Conservation (phyloP, 2,113 vertebrate species). For the Periophthalmodon schlosseri region DNA sequence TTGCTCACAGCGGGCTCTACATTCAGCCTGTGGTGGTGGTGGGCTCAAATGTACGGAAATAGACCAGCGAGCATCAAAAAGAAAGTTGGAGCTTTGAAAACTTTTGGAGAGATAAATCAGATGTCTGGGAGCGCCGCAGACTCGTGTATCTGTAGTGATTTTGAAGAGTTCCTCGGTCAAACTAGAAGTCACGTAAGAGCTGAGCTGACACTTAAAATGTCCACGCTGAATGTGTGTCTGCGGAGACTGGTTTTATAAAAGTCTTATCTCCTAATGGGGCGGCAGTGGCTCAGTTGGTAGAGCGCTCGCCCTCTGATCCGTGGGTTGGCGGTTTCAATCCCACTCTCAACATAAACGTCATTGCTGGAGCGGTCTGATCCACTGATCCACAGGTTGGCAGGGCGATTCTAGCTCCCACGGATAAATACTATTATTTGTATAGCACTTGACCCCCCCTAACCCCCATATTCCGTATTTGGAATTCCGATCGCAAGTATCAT, state of each 20-base stretch:
- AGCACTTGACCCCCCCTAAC: too few species aligned
- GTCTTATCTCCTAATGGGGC: not conserved
- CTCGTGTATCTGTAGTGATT: not conserved
- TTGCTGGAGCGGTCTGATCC: too few species aligned
- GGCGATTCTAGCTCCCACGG: too few species aligned
- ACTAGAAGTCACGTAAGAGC: not conserved
- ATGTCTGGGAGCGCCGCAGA: not conserved
- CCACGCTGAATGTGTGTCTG: not conserved
- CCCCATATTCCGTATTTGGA: too few species aligned
- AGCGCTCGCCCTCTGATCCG: too few species aligned
- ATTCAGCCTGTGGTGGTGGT: slow-evolving; percentile 14
- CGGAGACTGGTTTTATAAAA: not conserved
- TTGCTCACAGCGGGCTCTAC: slow-evolving; percentile 36
- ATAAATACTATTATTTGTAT: too few species aligned
- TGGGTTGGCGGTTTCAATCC: too few species aligned
- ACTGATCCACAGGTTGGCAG: too few species aligned
- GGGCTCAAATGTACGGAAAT: slow-evolving; percentile 15
- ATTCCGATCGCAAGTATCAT: too few species aligned
- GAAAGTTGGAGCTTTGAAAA: slow-evolving; percentile 16
- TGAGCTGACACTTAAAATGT: not conserved
- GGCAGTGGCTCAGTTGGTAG: too few species aligned
- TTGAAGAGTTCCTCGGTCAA: not conserved
- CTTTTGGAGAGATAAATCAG: not conserved
- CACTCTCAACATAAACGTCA: too few species aligned
- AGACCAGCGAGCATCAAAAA: slow-evolving; percentile 10